Percentiles rank a stretch among this genome's conserved stretches.
Evolutionary conservation across 2,113 vertebrate genomes (phyloP).

Genomic region (Aythya baeri): DNA sequence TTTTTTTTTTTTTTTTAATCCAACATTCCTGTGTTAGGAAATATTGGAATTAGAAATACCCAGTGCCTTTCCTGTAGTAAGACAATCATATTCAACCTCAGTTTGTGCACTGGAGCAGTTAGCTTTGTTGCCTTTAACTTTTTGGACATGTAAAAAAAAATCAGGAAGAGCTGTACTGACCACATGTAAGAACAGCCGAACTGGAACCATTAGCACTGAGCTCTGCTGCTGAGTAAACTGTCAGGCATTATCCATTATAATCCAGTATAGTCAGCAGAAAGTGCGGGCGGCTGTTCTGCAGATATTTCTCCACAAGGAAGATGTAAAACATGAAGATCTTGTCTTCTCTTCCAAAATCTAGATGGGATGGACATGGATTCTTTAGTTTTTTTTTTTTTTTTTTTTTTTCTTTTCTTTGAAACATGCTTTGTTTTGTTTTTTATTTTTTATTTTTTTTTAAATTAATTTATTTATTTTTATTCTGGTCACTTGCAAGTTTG

Average conservation of each 20-base stretch:
- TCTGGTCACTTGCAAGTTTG: neutral
- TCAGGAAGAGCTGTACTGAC: neutral
- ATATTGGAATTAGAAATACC: neutral
- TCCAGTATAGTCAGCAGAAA: neutral
- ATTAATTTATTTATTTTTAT: neutral
- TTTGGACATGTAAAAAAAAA: neutral
- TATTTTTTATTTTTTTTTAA: rapidly evolving
- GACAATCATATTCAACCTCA: neutral
- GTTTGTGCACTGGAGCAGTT: neutral
- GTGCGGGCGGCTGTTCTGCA: neutral
- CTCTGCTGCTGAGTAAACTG: neutral
- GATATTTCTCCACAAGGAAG: neutral
- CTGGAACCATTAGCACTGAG: neutral
- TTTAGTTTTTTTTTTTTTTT: neutral
- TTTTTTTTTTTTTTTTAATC: neutral
- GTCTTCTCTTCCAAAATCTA: neutral
- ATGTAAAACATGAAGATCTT: neutral
- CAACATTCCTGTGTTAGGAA: neutral
- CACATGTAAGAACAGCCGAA: neutral
- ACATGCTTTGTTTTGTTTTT: neutral
- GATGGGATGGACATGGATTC: neutral
- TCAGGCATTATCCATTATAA: neutral
- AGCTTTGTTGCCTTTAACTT: neutral
- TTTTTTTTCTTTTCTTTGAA: neutral
- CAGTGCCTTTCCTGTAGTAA: neutral